phyloP scores from a whole-genome alignment of 2,113 vertebrate genomes.

The Austrofundulus limnaeus region DNA sequence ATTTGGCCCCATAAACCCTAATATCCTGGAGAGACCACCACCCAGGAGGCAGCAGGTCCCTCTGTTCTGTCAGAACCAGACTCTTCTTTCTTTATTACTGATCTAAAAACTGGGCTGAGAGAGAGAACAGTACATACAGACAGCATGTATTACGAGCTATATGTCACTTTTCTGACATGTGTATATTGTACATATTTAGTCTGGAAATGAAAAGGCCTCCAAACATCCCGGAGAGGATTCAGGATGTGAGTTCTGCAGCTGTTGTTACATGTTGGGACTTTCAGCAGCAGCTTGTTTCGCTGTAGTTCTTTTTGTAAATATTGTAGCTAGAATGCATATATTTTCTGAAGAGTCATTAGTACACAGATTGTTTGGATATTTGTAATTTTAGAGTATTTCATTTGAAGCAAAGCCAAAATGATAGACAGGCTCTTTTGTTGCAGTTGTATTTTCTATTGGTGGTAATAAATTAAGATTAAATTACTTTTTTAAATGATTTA shows the following conservation, averaged over 20 bases:
- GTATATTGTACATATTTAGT: constrained; percentile 52
- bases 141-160: not conserved
- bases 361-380: constrained; percentile 30
- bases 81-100: not conserved
- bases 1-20: constrained; percentile 27
- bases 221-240: too few relatives aligned
- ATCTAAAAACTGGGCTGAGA: constrained; percentile 4
- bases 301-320: constrained; percentile 68
- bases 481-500: constrained; percentile 57
- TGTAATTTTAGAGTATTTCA: constrained; percentile 44
- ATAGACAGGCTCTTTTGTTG: constrained; percentile 42
- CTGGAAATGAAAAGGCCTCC: not conserved
- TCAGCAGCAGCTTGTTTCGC: constrained; percentile 5
- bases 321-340: constrained; percentile 59
- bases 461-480: constrained; percentile 71
- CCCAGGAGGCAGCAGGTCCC: constrained; percentile 1
- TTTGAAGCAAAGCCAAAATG: constrained; percentile 57
- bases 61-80: not conserved
- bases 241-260: not conserved
- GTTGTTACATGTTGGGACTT: not conserved
- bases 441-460: constrained; percentile 72
- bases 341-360: constrained; percentile 46
- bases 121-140: too few relatives aligned
- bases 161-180: constrained; percentile 19
- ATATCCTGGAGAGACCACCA: constrained; percentile 12